Percentiles rank a stretch among this genome's conserved stretches.
phyloP scores from a whole-genome alignment of 1,140 invertebrate species.

The Neodiprion fabricii region DNA sequence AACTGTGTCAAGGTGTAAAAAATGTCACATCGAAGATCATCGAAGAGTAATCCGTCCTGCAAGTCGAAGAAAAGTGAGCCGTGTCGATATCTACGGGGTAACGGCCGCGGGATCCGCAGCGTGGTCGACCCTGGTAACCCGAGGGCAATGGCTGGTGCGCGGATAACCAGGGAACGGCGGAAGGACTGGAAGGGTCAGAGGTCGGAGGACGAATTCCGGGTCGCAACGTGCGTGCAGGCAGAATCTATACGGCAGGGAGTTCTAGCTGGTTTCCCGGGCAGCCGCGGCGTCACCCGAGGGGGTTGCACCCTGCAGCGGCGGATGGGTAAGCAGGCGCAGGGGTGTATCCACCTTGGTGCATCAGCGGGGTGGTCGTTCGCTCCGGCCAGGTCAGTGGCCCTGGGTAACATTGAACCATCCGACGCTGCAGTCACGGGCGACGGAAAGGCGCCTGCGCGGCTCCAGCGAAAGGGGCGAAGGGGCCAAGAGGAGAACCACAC shows the following conservation, averaged over 20 bases:
- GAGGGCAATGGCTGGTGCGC: slow-evolving; percentile 1
- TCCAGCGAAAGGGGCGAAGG: slow-evolving; percentile 48
- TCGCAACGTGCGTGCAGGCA: slow-evolving; percentile 15
- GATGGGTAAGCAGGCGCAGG: slow-evolving; percentile 32
- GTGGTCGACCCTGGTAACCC: neutral
- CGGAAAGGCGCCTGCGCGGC: slow-evolving; percentile 46
- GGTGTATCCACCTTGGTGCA: slow-evolving; percentile 41
- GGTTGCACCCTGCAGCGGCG: slow-evolving; percentile 33
- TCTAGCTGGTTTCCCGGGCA: slow-evolving; percentile 2
- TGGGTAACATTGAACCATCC: slow-evolving; percentile 63
- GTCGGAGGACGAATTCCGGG: slow-evolving; percentile 20
- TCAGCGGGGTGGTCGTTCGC: slow-evolving; percentile 42
- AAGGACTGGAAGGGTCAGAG: slow-evolving; percentile 15
- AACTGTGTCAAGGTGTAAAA: too few relatives aligned
- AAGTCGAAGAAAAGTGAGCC: too few relatives aligned
- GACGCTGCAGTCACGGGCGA: slow-evolving; percentile 60
- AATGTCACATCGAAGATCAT: too few relatives aligned
- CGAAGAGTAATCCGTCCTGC: too few relatives aligned
- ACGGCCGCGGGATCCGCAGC: too few relatives aligned
- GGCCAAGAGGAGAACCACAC: neutral
- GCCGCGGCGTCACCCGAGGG: slow-evolving; percentile 30
- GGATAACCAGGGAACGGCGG: slow-evolving; percentile 8
- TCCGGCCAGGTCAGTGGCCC: slow-evolving; percentile 55
- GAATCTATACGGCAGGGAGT: slow-evolving; percentile 15
- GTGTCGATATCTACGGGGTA: too few relatives aligned